Percentiles rank a stretch among this genome's conserved stretches.
Conservation (phyloP, 2,797 vertebrate species). For the Melanotaenia maccullochi region DNA sequence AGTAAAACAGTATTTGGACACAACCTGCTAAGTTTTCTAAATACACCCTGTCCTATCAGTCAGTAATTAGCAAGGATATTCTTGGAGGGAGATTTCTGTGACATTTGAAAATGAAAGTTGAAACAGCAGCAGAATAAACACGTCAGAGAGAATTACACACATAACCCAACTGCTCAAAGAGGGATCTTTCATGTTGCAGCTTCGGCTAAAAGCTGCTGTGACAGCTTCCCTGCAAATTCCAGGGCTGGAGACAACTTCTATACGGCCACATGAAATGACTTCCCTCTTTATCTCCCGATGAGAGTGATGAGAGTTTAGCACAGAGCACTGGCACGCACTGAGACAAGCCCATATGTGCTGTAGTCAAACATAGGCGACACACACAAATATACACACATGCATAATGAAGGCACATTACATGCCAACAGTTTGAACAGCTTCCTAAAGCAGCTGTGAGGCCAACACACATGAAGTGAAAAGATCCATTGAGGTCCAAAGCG, state of each 20-base stretch:
- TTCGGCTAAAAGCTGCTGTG: slow-evolving; percentile 77
- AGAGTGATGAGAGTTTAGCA: slow-evolving; percentile 65
- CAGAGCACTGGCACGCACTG: slow-evolving; percentile 66
- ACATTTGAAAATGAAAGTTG: slow-evolving; percentile 76
- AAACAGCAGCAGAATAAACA: slow-evolving; percentile 75
- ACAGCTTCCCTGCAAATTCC: slow-evolving; percentile 75
- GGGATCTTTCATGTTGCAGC: slow-evolving; percentile 78
- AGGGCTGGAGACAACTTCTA: slow-evolving; percentile 77
- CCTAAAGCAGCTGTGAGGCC: slow-evolving; percentile 65
- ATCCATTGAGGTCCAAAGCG: slow-evolving; percentile 51
- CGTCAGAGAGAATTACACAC: slow-evolving; percentile 83
- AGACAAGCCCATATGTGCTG: slow-evolving; percentile 50
- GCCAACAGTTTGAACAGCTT: slow-evolving; percentile 68
- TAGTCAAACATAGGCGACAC: slow-evolving; percentile 55
- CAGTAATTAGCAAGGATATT: slow-evolving; percentile 77
- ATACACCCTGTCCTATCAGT: slow-evolving; percentile 60
- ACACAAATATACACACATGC: slow-evolving; percentile 53
- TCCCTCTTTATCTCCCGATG: slow-evolving; percentile 81
- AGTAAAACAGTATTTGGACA: slow-evolving; percentile 46
- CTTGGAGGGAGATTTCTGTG: slow-evolving; percentile 59
- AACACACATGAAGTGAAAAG: slow-evolving; percentile 48
- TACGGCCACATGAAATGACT: slow-evolving; percentile 77
- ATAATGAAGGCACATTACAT: slow-evolving; percentile 54
- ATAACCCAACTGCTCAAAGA: slow-evolving; percentile 72
- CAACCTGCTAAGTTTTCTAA: slow-evolving; percentile 69